Evolutionary conservation across 1,140 invertebrate genomes (phyloP), one percentile per base, ranked within the genome.

Genomic region (Aphis craccivora): DNA sequence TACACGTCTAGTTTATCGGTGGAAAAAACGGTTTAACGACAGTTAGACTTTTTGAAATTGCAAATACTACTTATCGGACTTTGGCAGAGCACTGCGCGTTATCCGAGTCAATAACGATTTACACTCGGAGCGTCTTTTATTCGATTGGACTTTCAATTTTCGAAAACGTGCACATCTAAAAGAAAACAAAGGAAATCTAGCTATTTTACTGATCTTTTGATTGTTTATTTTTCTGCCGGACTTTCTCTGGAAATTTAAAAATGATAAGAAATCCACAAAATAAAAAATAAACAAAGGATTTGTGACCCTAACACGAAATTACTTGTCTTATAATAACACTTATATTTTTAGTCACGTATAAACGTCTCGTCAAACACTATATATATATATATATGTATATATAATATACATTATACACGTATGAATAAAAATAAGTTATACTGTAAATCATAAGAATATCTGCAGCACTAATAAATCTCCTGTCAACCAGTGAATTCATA

Each of bases 241-340:
- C 60, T 76, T n/a, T 76, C 14, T 51, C n/a, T 76, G n/a, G 30
- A 76, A 76, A 76, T 76, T n/a, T n/a, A 76, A n/a, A 76, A 76
- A 76, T 76, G 60, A 76, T 76, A 76, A 76, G 60, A 76, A 14
- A n/a, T 5, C 60, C 60, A 76, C n/a, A 76, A 76, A 76, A 76
- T n/a, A 76, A 76, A 76, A 76, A 76, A 76, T n/a, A 76, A 76
- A 76, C n/a, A 76, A 76, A 76, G 60, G n/a, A 76, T 76, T 76
- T 76, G 60, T 76, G 60, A 76, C 60, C 60, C 2, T 76, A 76
- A 76, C 60, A 76, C n/a, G 5, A 76, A 76, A 76, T 76, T 76
- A 76, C n/a, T 76, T n/a, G 60, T 76, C 60, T 76, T 76, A 76
- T 76, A 76, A 35, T 76, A 76, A 76, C 30, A 76, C 30, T 67